phyloP scores from a whole-genome alignment of 2,113 vertebrate species.

The Hippocampus comes region DNA sequence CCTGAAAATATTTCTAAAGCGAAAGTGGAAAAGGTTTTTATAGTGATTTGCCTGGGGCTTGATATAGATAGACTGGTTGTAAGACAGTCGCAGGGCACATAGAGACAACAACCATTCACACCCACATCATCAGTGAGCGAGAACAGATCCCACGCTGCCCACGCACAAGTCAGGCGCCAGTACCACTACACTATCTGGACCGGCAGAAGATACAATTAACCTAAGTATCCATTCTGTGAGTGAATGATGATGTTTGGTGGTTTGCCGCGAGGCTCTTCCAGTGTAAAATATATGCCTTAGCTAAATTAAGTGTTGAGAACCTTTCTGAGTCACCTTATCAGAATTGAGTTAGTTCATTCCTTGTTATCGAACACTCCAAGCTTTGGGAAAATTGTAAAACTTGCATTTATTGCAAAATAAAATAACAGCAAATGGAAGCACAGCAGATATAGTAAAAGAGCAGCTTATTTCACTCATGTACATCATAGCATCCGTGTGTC shows the following conservation, averaged over 20 bases:
- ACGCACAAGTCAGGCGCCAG: too few species aligned
- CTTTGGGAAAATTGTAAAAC: conserved; percentile 36
- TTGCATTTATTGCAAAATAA: conserved; percentile 64
- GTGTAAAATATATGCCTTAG: not conserved
- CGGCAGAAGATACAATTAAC: not conserved
- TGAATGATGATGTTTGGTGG: not conserved
- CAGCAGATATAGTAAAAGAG: conserved; percentile 50
- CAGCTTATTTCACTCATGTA: conserved; percentile 57
- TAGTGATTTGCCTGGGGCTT: too few species aligned
- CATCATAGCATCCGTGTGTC: conserved; percentile 49
- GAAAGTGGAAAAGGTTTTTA: too few species aligned
- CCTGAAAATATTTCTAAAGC: too few species aligned
- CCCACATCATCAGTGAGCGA: too few species aligned
- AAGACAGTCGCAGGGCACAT: too few species aligned
- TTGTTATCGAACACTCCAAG: conserved; percentile 9
- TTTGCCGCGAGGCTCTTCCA: not conserved
- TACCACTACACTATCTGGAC: too few species aligned
- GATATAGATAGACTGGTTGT: too few species aligned
- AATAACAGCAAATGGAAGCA: conserved; percentile 51
- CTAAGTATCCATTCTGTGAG: not conserved
- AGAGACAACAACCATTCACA: too few species aligned
- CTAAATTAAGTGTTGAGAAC: not conserved
- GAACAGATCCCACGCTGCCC: too few species aligned
- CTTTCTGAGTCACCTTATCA: too few species aligned
- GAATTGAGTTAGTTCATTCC: not conserved